Conservation (phyloP, 2,113 vertebrate species). For the Macrotis lagotis region DNA sequence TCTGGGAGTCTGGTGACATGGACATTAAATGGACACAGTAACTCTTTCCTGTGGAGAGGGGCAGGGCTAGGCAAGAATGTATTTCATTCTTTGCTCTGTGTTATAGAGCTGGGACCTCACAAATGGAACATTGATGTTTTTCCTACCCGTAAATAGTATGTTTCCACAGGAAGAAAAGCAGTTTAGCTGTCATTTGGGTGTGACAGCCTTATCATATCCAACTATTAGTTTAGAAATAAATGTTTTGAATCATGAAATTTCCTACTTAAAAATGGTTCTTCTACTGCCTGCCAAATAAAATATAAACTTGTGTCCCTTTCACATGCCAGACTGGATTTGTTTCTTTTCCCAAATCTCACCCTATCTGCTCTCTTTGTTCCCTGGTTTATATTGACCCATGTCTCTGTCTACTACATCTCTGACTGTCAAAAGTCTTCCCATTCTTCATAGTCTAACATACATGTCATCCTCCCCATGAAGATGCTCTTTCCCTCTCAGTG, state of each 20-base stretch:
- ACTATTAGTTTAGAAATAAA: background rate
- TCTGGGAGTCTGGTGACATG: background rate
- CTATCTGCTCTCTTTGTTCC: background rate
- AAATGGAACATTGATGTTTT: background rate
- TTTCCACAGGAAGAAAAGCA: background rate
- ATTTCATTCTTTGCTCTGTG: rapidly evolving
- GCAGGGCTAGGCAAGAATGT: rapidly evolving
- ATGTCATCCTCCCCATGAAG: background rate
- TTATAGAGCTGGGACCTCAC: rapidly evolving
- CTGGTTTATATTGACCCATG: background rate
- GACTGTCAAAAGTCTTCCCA: background rate
- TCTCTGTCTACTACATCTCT: background rate
- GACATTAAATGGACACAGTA: rapidly evolving
- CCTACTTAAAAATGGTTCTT: background rate
- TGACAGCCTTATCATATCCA: background rate
- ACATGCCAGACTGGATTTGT: background rate
- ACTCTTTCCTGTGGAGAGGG: rapidly evolving
- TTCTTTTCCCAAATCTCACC: background rate
- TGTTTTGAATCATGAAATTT: background rate
- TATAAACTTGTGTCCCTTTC: background rate
- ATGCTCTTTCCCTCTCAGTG: background rate
- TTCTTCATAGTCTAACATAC: background rate
- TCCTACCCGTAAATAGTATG: background rate
- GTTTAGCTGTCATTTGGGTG: background rate
- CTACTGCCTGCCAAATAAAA: background rate